Evolutionary conservation across 1,140 invertebrate species (phyloP), one percentile per base, ranked within the genome.

Genomic region (Reticulitermes speratus): DNA sequence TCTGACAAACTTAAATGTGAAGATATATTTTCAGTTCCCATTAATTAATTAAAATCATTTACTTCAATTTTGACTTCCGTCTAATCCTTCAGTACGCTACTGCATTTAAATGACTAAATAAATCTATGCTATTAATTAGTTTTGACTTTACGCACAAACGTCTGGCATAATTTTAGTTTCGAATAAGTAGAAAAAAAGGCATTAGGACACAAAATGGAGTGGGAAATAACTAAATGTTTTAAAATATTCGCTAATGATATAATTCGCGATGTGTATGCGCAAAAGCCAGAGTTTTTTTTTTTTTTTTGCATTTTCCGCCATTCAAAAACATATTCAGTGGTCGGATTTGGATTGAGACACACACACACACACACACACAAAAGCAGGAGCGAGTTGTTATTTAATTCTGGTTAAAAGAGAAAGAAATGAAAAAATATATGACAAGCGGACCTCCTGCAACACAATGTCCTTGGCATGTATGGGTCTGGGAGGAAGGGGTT

Each of bases 381-480:
- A 2, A 38, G n/a, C 25, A 30, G 65, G n/a, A 25, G 25, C 65
- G 25, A 25, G 11, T 75, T 75, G 65, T 75, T 75, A 30, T 75
- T 30, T 75, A 75, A 75, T 75, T 75, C 65, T 8, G 16, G 65
- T n/a, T 75, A 75, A 75, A 75, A 75, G 16, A 30, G 7, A 55
- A 21, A 30, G 16, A 14, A 30, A 30, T 12, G 65, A 75, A 75
- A 75, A 75, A 30, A 75, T 30, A 75, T 75, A 75, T 75, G 65
- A 75, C 65, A 75, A 30, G 65, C 7, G 25, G 25, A 25, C 25
- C 0, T 75, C 14, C n/a, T 30, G 25, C 65, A 75, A 75, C n/a
- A 75, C 65, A 75, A 75, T 75, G 65, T 75, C 65, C 25, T 75
- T 75, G n/a, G 65, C 65, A 75, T 75, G n/a, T 30, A 75, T 30